Percentiles rank a stretch among this genome's conserved stretches.
Evolutionary conservation across 2,888 invertebrate genomes (phyloP).

Genomic region (Chalcis sispes): DNA sequence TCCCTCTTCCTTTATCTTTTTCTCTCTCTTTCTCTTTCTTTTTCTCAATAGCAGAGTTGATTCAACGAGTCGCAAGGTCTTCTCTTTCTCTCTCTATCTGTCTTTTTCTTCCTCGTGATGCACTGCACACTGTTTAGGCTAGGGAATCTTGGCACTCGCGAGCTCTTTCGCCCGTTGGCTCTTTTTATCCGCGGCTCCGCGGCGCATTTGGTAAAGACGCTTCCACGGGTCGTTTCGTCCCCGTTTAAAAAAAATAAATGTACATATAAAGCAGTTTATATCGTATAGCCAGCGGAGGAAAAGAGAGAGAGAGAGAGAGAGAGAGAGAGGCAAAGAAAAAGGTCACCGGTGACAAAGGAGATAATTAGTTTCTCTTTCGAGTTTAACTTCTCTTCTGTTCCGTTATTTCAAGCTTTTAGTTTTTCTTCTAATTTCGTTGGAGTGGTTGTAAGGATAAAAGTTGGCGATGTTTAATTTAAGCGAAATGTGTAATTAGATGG

Average conservation of each 20-base stretch:
- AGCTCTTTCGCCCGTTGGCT: neutral
- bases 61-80: neutral
- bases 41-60: neutral
- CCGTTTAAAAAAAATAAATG: slow-evolving; percentile 14
- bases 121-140: neutral
- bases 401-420: neutral
- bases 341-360: slow-evolving; percentile 10
- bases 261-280: neutral
- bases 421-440: slow-evolving; percentile 3
- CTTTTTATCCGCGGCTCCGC: slow-evolving; percentile 11
- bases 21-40: neutral
- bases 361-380: slow-evolving; percentile 39
- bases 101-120: neutral
- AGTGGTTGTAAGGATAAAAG: neutral
- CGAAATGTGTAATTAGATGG: neutral
- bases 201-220: slow-evolving; percentile 28
- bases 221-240: slow-evolving; percentile 14
- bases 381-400: neutral
- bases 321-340: neutral
- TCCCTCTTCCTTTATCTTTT: too few species aligned
- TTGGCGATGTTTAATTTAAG: slow-evolving; percentile 1
- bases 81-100: neutral
- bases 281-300: neutral
- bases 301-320: neutral
- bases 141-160: slow-evolving; percentile 39